Base-by-base conservation (phyloP, 2,113 vertebrate genomes). In the Narcine bancroftii region DNA sequence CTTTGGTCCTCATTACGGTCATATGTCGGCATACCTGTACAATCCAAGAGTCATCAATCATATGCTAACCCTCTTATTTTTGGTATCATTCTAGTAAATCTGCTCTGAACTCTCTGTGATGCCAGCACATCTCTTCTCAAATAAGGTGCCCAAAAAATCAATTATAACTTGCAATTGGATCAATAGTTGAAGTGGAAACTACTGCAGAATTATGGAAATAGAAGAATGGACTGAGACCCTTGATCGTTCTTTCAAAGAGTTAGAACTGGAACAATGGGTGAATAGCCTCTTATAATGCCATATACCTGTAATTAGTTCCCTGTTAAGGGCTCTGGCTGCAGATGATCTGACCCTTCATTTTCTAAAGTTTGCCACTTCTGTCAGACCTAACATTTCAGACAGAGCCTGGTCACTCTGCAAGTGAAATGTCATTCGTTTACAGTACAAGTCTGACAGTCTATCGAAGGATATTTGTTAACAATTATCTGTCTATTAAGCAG, bases 401-500 rank as follows among this genome's bases (percentile, higher is more conserved):
- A 83, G 47, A 53, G 79, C 42, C 47, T 83, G 47, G 21, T 53
- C 94, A 95, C 94, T 95, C 95, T 95, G 95, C 94, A 96, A 95
- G 95, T 96, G 95, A 96, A 95, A 96, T 96, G 96, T 96, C 95
- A 95, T 96, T 95, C 95, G 96, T 94, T 95, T 95, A 95, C 95
- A 94, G 95, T 95, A 96, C 96, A 96, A 65, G 47, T 63, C 92
- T 92, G 95, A 96, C 97, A 97, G 96, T 97, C 97, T 95, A 97
- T 98, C 96, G 96, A 96, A 98, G 98, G 96, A 96, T 97, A 97
- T 98, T 98, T 98, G 97, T 98, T 97, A 97, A 97, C 98, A 99
- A 99, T 99, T 99, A 99, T 96, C 95, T 98, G 98, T 99, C 98
- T 98, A 98, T 99, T 99, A 99, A 99, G 96, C 96, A 97, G 95